Conservation (phyloP, 2,113 vertebrate genomes). For the Chaenocephalus aceratus region DNA sequence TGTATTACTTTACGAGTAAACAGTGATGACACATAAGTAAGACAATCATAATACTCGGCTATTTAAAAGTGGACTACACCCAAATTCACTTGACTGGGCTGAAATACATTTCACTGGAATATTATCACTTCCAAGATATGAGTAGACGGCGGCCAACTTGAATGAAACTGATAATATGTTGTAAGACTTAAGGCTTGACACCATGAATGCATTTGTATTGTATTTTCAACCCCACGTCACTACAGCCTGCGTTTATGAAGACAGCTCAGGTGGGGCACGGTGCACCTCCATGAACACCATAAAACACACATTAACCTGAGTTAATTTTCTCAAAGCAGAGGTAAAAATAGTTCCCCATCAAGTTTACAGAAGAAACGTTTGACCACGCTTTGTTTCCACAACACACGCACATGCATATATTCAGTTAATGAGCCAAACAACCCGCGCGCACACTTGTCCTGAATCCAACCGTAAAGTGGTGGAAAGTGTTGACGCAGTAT, state of each 20-base stretch:
- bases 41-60: not conserved
- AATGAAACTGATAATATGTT: not conserved
- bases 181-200: too few relatives aligned
- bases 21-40: conserved; percentile 10
- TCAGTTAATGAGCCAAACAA: not conserved
- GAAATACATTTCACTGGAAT: conserved; percentile 35
- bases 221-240: too few relatives aligned
- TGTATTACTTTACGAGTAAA: not conserved
- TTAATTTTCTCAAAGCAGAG: not conserved
- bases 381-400: not conserved
- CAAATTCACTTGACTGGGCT: conserved; percentile 19
- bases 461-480: conserved; percentile 4
- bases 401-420: not conserved
- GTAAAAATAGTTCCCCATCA: not conserved
- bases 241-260: not conserved
- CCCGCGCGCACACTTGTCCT: conserved; percentile 14
- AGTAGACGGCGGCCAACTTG: not conserved
- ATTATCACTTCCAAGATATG: conserved; percentile 3
- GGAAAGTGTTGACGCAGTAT: conserved; percentile 27
- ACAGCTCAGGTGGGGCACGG: not conserved
- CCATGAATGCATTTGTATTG: too few relatives aligned
- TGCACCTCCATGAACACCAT: not conserved
- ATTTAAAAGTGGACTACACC: conserved; percentile 53
- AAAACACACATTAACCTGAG: not conserved
- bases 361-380: not conserved